Evolutionary conservation across 2,888 invertebrate genomes (phyloP), one percentile per base, ranked within the genome.

Genomic region (Pollenia amentaria): DNA sequence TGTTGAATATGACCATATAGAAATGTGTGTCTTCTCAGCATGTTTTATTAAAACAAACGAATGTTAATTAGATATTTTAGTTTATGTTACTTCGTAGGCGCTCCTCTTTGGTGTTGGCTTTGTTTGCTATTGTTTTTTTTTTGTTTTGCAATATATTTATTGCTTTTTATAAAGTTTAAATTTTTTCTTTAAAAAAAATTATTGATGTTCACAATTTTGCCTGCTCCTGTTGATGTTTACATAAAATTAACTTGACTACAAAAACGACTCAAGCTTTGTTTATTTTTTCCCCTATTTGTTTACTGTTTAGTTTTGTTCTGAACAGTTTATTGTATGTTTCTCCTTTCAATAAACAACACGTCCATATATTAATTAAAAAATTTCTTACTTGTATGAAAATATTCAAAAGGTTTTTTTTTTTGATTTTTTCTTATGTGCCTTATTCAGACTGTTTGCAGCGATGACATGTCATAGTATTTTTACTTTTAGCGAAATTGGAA

Each of bases 351-450:
- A 69, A 48, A 69, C 12, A 51, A 44, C 48, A 62, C 46, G 70
- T 76, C 69, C 69, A 76, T 82, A 76, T 82, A 69, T 62, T 76
- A 69, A 82, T 82, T 76, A 82, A 75, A 69, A 29, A 82, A 38
- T 42, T 18, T 9, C 12, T 14, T 14, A 40, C 73, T 69, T 60
- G 69, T 75, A 60, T 53, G 3, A 29, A 67, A 64, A 44, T 18
- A 11, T 76, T 67, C 38, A 76, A 82, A 76, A 53, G 53, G 57
- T 60, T 72, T 8, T 12, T 44, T 29, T 29, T 12, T 44, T 29
- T 29, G n/a, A 9, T 55, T 44, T 0, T 44, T 42, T 40, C 18
- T 53, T 2, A 18, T 51, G 10, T n/a, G 14, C 21, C 67, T 67
- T 55, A 11, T 73, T 46, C 4, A 16, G 40, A 38, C 44, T 53